phyloP scores from a whole-genome alignment of 1,140 invertebrate species.

The Zaprionus davidi region DNA sequence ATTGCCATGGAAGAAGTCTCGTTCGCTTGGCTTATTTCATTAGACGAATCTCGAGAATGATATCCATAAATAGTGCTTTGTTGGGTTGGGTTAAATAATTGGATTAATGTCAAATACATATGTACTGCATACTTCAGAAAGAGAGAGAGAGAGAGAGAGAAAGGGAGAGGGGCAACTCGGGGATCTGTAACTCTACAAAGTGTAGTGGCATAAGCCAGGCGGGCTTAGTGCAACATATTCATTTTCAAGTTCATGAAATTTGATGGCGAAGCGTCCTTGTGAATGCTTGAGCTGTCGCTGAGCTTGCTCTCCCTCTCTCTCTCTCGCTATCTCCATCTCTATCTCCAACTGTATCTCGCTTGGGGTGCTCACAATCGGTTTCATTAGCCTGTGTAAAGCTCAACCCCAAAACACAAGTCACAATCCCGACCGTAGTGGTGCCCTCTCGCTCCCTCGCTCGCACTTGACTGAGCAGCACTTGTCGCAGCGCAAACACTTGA shows the following conservation, averaged over 20 bases:
- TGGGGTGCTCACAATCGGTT: constrained; percentile 21
- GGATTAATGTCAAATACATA: constrained; percentile 15
- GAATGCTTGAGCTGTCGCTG: constrained; percentile 18
- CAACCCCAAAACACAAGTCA: constrained; percentile 14
- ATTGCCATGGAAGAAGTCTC: background rate
- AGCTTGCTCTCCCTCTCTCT: background rate
- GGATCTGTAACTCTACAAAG: background rate
- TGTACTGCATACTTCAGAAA: background rate
- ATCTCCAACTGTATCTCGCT: background rate
- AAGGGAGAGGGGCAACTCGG: background rate
- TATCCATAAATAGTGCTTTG: constrained; percentile 8
- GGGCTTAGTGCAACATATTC: constrained; percentile 18
- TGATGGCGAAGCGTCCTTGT: constrained; percentile 21
- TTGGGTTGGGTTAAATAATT: constrained; percentile 12
- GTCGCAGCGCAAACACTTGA: constrained; percentile 53
- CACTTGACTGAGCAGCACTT: constrained; percentile 33
- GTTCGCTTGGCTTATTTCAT: constrained; percentile 1
- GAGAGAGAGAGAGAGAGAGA: background rate
- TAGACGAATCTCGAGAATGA: constrained; percentile 1
- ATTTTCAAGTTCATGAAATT: constrained; percentile 33
- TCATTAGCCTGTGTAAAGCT: constrained; percentile 28
- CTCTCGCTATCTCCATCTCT: background rate
- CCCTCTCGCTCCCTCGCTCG: background rate
- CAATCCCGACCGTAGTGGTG: constrained; percentile 13
- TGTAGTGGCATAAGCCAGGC: background rate